Conservation (phyloP, 2,888 invertebrate genomes). For the Eumacrocentrus americanus region DNA sequence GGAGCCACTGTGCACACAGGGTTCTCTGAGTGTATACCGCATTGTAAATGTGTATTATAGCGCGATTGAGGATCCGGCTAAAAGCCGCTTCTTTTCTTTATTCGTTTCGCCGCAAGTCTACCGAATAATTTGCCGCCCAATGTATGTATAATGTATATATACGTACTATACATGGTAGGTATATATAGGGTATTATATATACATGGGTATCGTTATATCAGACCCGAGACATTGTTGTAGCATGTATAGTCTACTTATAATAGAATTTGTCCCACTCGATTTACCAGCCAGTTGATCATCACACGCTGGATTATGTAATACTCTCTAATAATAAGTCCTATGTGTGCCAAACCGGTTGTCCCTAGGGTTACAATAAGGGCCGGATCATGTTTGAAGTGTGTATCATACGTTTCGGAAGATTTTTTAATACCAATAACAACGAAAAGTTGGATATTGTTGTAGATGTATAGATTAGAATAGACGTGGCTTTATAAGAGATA, state of each 20-base stretch:
- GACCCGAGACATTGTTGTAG: conserved; percentile 5
- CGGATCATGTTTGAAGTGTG: not conserved
- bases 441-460: too few relatives aligned
- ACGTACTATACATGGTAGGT: not conserved
- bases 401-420: too few relatives aligned
- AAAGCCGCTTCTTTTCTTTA: conserved; percentile 27
- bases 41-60: conserved; percentile 33
- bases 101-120: conserved; percentile 30
- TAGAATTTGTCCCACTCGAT: conserved; percentile 22
- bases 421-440: too few relatives aligned
- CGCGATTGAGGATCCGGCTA: conserved; percentile 30
- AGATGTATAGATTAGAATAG: too few relatives aligned
- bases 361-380: not conserved
- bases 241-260: conserved; percentile 3
- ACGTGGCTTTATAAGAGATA: too few relatives aligned
- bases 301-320: conserved; percentile 13
- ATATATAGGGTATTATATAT: not conserved
- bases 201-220: conserved; percentile 12
- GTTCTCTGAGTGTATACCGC: conserved; percentile 24
- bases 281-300: conserved; percentile 9
- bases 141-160: conserved; percentile 6
- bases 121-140: conserved; percentile 31
- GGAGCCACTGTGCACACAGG: conserved; percentile 36
- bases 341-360: not conserved
- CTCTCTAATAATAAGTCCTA: not conserved